These are phyloP conservation scores for Ciconia boyciana DNA, from an alignment of 2,113 vertebrate species.

Conservation along the genomic window DNA sequence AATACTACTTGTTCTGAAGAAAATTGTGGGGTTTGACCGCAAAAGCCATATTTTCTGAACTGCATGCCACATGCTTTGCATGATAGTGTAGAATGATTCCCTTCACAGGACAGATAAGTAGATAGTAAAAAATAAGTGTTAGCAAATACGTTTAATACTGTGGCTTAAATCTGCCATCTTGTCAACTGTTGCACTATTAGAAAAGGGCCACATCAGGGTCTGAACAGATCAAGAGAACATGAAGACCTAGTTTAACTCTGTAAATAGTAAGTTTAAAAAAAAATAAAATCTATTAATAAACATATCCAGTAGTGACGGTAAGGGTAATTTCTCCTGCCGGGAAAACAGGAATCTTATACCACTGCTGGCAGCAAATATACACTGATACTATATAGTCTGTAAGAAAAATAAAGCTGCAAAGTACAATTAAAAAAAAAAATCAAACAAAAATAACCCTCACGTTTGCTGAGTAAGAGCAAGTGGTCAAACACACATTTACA, in stretches of 20 bases:
- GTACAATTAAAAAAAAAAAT: background rate
- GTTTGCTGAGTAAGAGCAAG: background rate
- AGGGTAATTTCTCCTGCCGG: background rate
- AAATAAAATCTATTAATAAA: background rate
- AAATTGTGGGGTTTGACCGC: background rate
- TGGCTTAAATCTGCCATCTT: rapidly evolving
- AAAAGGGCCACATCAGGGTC: background rate
- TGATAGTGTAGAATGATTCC: background rate
- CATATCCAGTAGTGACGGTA: background rate
- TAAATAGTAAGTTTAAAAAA: background rate
- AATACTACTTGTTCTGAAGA: background rate
- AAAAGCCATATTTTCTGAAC: background rate
- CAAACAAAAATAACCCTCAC: background rate
- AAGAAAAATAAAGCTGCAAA: background rate
- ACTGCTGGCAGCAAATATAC: background rate
- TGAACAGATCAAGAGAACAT: background rate
- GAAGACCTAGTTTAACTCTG: background rate
- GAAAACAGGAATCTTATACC: background rate
- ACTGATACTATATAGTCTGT: background rate
- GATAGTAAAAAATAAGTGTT: background rate
- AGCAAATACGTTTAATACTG: background rate
- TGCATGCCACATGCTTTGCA: background rate
- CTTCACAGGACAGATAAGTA: background rate
- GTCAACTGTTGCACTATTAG: background rate
- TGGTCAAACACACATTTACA: background rate